Percentiles rank a stretch among this genome's conserved stretches.
phyloP scores from a whole-genome alignment of 2,888 invertebrate genomes.

The Dryocosmus kuriphilus region DNA sequence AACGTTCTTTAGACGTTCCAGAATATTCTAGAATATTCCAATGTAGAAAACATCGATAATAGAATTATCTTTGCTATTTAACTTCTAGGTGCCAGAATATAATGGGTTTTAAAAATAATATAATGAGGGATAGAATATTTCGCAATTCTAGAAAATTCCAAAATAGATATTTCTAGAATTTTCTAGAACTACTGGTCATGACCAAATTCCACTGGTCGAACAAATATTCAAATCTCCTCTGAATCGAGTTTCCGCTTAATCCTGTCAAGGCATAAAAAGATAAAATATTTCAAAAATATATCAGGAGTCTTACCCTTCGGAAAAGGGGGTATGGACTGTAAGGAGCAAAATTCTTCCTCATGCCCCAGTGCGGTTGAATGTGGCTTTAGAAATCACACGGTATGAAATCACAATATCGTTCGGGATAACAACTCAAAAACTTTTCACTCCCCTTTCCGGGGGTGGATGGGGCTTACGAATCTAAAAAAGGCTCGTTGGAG shows the following conservation, averaged over 20 bases:
- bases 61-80: too few species aligned
- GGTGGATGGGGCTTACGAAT: conserved; percentile 20
- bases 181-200: too few species aligned
- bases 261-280: conserved; percentile 21
- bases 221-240: conserved; percentile 2
- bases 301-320: background rate
- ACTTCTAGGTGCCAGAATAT: too few species aligned
- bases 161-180: too few species aligned
- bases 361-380: conserved; percentile 36
- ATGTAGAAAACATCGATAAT: too few species aligned
- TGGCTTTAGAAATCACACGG: conserved; percentile 30
- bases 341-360: conserved; percentile 13
- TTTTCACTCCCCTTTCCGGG: conserved; percentile 20
- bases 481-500: conserved; percentile 44
- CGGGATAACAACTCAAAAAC: conserved; percentile 38
- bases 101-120: too few species aligned
- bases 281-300: conserved; percentile 35
- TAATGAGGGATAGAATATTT: too few species aligned
- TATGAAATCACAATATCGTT: conserved; percentile 38
- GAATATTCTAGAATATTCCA: too few species aligned
- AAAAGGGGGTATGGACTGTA: conserved; percentile 3
- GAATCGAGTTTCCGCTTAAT: background rate
- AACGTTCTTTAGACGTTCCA: too few species aligned
- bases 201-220: background rate
- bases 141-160: too few species aligned